Evolutionary conservation across 2,113 vertebrate species (phyloP).

Genomic region (Sylvia atricapilla): DNA sequence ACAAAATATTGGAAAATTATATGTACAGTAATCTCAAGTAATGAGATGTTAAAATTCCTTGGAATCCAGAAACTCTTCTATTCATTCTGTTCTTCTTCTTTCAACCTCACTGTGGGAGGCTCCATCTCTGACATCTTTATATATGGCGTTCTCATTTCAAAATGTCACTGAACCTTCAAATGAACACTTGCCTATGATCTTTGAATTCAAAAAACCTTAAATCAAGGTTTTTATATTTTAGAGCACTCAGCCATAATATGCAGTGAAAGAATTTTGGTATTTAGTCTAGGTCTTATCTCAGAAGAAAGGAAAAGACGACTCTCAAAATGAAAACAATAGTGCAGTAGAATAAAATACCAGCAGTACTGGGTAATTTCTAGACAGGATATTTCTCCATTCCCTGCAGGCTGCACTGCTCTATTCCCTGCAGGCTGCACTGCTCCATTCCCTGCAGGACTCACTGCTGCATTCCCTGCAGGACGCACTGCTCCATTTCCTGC

Average conservation of each 20-base stretch:
- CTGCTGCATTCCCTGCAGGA: background rate
- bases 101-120: constrained; percentile 81
- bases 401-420: background rate
- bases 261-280: constrained; percentile 44
- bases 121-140: constrained; percentile 83
- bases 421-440: too few species aligned
- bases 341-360: background rate
- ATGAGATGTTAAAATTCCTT: constrained; percentile 83
- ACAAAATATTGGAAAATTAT: constrained; percentile 78
- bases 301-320: constrained; percentile 15
- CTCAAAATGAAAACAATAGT: constrained; percentile 31
- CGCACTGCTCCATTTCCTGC: too few species aligned
- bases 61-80: constrained; percentile 77
- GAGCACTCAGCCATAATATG: constrained; percentile 63
- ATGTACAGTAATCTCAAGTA: constrained; percentile 80
- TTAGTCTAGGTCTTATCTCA: constrained; percentile 39
- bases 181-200: constrained; percentile 81
- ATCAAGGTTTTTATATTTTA: constrained; percentile 82
- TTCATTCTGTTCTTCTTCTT: constrained; percentile 81
- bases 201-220: constrained; percentile 79
- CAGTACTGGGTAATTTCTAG: background rate
- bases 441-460: background rate
- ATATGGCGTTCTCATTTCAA: constrained; percentile 82
- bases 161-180: constrained; percentile 85
- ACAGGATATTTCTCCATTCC: background rate